Evolutionary conservation across 2,797 vertebrate genomes (phyloP).

Genomic region (Eulemur rubriventer): DNA sequence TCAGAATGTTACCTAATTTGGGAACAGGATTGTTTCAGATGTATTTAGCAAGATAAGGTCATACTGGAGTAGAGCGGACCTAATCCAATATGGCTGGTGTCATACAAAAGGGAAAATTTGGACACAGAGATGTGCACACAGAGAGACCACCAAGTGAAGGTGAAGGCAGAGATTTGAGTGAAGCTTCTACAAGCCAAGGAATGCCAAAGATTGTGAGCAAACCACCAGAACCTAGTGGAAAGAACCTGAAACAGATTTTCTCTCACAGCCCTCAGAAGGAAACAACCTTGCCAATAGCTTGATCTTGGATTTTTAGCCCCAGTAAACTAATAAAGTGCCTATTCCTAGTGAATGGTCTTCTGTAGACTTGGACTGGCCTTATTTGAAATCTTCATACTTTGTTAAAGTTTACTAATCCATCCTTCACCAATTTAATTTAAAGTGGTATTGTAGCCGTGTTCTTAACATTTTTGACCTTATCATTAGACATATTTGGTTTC

Average conservation of each 20-base stretch:
- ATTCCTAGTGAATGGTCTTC: background rate
- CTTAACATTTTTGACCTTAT: background rate
- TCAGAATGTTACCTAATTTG: background rate
- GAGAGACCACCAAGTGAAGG: accelerated
- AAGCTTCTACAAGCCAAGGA: background rate
- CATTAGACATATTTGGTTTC: background rate
- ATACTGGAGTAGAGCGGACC: too few species aligned
- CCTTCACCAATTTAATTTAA: background rate
- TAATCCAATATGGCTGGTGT: background rate
- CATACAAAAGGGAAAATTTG: background rate
- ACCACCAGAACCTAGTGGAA: background rate
- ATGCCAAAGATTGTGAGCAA: background rate
- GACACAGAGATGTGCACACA: accelerated
- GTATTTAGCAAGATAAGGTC: background rate
- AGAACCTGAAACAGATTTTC: background rate
- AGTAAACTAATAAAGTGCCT: background rate
- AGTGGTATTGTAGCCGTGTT: background rate
- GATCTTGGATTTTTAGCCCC: background rate
- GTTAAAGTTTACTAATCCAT: background rate
- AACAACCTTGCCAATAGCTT: background rate
- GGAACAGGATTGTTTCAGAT: background rate
- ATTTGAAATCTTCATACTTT: background rate
- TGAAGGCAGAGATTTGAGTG: background rate
- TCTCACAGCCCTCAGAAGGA: background rate
- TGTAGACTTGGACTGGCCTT: background rate